These are phyloP conservation scores for Calyptomena viridis DNA, from an alignment of 2,113 vertebrate species.

Conservation along the genomic window DNA sequence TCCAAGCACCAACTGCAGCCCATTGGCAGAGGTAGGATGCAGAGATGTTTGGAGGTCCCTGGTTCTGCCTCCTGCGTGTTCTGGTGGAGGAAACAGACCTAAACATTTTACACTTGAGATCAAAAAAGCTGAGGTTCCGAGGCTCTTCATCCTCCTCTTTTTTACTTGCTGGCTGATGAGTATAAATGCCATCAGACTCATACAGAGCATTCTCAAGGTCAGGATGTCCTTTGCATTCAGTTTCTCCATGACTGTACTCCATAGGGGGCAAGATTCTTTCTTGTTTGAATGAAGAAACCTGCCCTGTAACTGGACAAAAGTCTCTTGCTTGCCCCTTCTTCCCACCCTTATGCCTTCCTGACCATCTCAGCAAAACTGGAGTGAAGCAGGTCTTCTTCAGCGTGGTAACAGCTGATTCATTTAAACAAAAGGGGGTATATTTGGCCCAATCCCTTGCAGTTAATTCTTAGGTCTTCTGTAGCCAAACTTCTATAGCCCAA, in stretches of 20 bases:
- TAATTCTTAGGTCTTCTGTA: neutral
- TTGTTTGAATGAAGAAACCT: neutral
- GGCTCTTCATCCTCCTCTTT: neutral
- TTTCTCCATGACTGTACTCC: neutral
- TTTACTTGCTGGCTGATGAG: neutral
- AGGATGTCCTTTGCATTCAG: neutral
- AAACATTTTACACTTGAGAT: neutral
- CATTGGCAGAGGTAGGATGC: neutral
- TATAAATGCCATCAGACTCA: neutral
- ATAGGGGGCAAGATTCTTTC: neutral
- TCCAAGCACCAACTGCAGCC: neutral
- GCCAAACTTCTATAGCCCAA: neutral
- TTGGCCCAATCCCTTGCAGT: neutral
- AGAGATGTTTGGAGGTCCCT: neutral
- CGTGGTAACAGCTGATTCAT: neutral
- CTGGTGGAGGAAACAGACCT: neutral
- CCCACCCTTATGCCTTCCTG: neutral
- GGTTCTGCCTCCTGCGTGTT: neutral
- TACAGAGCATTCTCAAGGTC: neutral
- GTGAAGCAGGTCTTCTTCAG: neutral
- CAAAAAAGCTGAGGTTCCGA: neutral
- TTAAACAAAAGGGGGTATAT: neutral
- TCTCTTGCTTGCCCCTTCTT: neutral
- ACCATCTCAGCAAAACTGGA: neutral
- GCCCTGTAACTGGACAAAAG: neutral